Evolutionary conservation across 23 tunicate genomes (phyloP).

Genomic region (Halocynthia roretzi): DNA sequence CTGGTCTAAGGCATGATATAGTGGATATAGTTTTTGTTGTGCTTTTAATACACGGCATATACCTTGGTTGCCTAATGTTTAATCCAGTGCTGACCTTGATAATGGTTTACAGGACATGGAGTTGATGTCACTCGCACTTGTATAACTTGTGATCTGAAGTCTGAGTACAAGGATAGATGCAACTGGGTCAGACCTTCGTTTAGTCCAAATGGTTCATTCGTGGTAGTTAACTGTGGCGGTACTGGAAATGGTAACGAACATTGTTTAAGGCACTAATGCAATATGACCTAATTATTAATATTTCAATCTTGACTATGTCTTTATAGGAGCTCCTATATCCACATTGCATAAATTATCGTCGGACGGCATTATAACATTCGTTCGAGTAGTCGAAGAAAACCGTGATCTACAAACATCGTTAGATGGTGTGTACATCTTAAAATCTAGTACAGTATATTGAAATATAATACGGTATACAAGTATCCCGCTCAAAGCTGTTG

Average conservation of each 20-base stretch:
- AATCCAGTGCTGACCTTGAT: too few relatives aligned
- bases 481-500: too few relatives aligned
- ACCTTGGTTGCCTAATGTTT: too few relatives aligned
- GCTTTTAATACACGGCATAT: too few relatives aligned
- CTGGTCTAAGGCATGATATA: too few relatives aligned
- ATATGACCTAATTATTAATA: too few relatives aligned
- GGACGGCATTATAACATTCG: conserved; percentile 23
- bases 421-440: conserved; percentile 22
- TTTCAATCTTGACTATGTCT: background rate
- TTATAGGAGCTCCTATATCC: conserved; percentile 51
- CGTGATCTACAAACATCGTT: conserved; percentile 17
- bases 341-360: conserved; percentile 13
- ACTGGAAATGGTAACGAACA: conserved; percentile 44
- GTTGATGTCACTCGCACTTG: conserved; percentile 29
- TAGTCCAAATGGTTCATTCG: conserved; percentile 50
- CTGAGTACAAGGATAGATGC: conserved; percentile 31
- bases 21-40: too few relatives aligned
- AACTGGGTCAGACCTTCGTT: conserved; percentile 84
- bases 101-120: background rate
- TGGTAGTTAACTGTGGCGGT: conserved; percentile 88
- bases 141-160: conserved; percentile 58
- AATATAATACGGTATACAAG: too few relatives aligned
- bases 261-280: too few relatives aligned
- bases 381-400: conserved; percentile 39
- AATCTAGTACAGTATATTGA: too few relatives aligned